Percentiles rank a stretch among this genome's conserved stretches.
Conservation (phyloP, 2,797 vertebrate species). For the Prionace glauca region DNA sequence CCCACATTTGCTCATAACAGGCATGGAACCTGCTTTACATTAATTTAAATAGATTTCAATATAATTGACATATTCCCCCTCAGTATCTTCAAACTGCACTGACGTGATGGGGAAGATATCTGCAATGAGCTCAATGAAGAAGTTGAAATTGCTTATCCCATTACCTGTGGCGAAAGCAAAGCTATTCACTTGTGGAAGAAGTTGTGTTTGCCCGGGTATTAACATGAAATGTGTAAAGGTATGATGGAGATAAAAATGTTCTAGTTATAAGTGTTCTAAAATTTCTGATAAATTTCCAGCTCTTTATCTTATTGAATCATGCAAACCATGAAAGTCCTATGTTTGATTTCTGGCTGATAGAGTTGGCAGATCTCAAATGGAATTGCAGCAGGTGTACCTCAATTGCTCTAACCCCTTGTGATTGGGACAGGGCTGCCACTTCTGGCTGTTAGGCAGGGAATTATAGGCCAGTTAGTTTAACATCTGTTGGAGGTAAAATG, state of each 20-base stretch:
- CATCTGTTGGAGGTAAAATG: no score
- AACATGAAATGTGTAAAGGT: constrained; percentile 99
- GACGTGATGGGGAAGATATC: no score
- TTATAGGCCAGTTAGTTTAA: no score
- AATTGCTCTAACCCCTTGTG: not conserved
- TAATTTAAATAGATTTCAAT: no score
- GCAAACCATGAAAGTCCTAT: not conserved
- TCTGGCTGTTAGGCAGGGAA: no score
- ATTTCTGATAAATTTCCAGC: not conserved
- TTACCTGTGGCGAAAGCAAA: constrained; percentile 95
- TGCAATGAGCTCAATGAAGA: constrained; percentile 63
- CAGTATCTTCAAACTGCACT: no score
- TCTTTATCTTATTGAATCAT: not conserved
- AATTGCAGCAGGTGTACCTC: no score
- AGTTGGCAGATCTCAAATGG: not conserved
- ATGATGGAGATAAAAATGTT: constrained; percentile 38
- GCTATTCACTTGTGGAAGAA: constrained; percentile 92
- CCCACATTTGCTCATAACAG: no score
- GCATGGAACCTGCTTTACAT: no score
- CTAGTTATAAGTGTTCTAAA: not conserved
- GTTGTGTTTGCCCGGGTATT: constrained; percentile 95
- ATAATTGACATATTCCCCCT: no score
- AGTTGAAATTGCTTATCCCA: constrained; percentile 85
- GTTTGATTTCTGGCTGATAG: not conserved
- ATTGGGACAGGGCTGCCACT: not conserved